A percentile compares a stretch with the other conserved stretches of the same genome.
phyloP scores from a whole-genome alignment of 2,113 vertebrate species.

The Calidris pygmaea region DNA sequence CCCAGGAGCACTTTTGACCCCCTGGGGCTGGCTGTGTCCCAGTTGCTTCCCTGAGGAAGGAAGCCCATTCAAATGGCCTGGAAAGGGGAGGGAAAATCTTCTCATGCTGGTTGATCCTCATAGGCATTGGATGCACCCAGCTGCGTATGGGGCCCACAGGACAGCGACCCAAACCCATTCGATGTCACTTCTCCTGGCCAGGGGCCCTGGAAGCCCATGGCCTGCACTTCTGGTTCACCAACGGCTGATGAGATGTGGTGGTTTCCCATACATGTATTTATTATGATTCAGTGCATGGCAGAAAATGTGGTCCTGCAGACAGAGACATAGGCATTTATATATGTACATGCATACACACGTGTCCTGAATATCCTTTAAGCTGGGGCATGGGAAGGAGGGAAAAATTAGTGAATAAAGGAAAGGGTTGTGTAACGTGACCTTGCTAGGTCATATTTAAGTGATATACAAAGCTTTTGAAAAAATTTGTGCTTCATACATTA shows the following conservation, averaged over 20 bases:
- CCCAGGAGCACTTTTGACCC: not conserved
- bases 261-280: not conserved
- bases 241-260: not conserved
- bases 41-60: not conserved
- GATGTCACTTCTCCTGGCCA: not conserved
- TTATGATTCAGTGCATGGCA: not conserved
- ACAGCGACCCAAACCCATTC: not conserved
- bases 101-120: not conserved
- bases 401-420: not conserved
- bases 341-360: too few relatives aligned
- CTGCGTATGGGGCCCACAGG: fast-evolving
- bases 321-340: not conserved
- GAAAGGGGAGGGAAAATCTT: not conserved
- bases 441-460: not conserved
- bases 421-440: not conserved
- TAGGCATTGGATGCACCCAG: not conserved
- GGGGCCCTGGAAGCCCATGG: not conserved
- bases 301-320: not conserved
- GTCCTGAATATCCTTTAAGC: not conserved
- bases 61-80: not conserved
- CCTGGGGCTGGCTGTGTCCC: not conserved
- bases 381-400: not conserved
- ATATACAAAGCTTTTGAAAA: not conserved
- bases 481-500: fast-evolving
- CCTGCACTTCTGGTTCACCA: not conserved